These are phyloP conservation scores for Metaphire vulgaris DNA, from an alignment of 1,140 invertebrate species.

Conservation along the genomic window DNA sequence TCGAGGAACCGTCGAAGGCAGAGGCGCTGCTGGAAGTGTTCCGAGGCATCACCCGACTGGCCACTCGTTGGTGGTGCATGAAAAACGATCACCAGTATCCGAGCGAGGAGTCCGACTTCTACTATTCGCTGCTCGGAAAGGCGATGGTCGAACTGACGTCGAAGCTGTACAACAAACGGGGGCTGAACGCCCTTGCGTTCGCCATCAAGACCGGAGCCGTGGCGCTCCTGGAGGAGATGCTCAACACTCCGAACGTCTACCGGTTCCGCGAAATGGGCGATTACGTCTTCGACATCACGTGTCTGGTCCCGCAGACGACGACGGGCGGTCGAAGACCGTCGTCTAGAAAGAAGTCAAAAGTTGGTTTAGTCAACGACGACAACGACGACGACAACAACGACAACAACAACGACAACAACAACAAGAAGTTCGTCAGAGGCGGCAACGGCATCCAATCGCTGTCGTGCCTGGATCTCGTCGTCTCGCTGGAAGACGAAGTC, in stretches of 20 bases:
- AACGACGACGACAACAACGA: slow-evolving; percentile 8
- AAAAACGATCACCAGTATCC: slow-evolving; percentile 20
- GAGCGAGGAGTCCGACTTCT: slow-evolving; percentile 22
- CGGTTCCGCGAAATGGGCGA: neutral
- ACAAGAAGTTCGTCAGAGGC: neutral
- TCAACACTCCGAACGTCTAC: slow-evolving; percentile 21
- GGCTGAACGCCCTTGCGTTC: slow-evolving; percentile 11
- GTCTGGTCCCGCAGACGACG: slow-evolving; percentile 14
- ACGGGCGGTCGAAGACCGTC: neutral
- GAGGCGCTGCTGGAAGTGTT: slow-evolving; percentile 18
- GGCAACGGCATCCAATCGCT: neutral
- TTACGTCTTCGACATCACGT: slow-evolving; percentile 27
- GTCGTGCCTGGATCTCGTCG: slow-evolving; percentile 28
- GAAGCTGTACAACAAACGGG: slow-evolving; percentile 19
- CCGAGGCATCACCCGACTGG: slow-evolving; percentile 10
- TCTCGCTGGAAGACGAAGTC: slow-evolving; percentile 22
- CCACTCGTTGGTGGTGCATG: slow-evolving; percentile 29
- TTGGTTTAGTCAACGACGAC: neutral
- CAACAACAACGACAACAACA: neutral
- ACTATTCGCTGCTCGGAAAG: slow-evolving; percentile 9
- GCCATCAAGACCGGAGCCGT: slow-evolving; percentile 18
- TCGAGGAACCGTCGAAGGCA: neutral
- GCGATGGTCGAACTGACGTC: slow-evolving; percentile 26
- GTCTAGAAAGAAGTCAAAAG: neutral
- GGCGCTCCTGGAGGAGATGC: slow-evolving; percentile 18